Conservation (phyloP, 2,888 invertebrate genomes). For the Augiades crinisus region DNA sequence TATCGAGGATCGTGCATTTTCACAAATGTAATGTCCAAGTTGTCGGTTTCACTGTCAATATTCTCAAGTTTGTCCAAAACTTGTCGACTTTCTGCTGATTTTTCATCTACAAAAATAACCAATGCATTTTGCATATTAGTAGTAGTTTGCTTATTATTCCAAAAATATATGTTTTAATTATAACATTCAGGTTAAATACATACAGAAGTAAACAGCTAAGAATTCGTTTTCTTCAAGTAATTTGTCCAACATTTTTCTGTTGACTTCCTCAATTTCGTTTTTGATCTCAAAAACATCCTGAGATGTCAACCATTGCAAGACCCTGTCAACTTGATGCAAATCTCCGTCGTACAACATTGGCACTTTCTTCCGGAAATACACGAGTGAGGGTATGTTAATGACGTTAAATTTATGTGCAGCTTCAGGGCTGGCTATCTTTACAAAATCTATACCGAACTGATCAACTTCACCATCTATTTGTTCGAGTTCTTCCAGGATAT, state of each 20-base stretch:
- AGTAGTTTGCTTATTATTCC: no score
- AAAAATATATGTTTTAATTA: background rate
- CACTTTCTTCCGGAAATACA: conserved; percentile 91
- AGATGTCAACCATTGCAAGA: conserved; percentile 94
- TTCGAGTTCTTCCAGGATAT: conserved; percentile 94
- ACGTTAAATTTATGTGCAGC: conserved; percentile 92
- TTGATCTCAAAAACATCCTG: conserved; percentile 97
- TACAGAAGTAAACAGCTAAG: conserved; percentile 97
- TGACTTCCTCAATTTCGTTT: conserved; percentile 98
- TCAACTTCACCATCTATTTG: conserved; percentile 98
- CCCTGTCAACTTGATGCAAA: conserved; percentile 91
- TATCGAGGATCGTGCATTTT: conserved; percentile 96
- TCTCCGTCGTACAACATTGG: conserved; percentile 96
- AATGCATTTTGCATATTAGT: no score
- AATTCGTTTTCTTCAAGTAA: conserved; percentile 97
- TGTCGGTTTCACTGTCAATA: conserved; percentile 97
- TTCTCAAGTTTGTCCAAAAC: conserved; percentile 93
- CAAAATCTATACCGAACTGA: conserved; percentile 95
- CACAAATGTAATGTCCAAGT: conserved; percentile 95
- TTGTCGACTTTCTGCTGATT: conserved; percentile 90
- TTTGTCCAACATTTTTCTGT: conserved; percentile 97
- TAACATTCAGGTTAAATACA: conserved; percentile 63
- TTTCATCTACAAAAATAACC: conserved; percentile 83
- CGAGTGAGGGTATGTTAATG: conserved; percentile 91
- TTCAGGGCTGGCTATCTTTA: conserved; percentile 92